Base-by-base conservation (phyloP, 2,797 vertebrate species). In the Hemitrygon akajei region DNA sequence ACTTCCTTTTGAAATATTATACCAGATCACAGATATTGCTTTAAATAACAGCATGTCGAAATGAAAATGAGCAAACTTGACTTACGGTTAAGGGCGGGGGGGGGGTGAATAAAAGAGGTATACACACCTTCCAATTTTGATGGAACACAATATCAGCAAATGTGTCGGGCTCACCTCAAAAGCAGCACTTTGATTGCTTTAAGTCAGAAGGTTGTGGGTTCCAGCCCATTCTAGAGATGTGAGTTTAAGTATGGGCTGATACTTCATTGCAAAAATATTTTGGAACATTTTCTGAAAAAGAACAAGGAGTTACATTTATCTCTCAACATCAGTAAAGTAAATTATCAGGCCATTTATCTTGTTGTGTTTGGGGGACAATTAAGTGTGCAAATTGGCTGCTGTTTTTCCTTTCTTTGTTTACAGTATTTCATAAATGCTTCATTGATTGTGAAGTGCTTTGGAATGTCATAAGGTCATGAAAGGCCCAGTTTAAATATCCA, bases 401-500 rank as follows among this genome's bases (percentile, higher is more conserved):
- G n/a, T 25, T 66, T 69, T 89, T 89, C 63, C 63, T 12, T 69
- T 16, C 34, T 22, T 84, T 58, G 58, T 60, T 22, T 20, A 69
- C 6, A 4, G 37, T 16, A 18, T 16, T 66, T 89, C 30, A 22
- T 34, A 66, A 89, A 66, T 66, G 86, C 18, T 89, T 37, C 63
- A 37, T 66, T 89, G 60, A n/a, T 20, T 89, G n/a, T 66, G 86
- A 69, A 89, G 63, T 37, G n/a, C 63, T 89, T 69, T 69, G 86
- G 86, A 66, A 89, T 20, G 10, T 89, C 60, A 18, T 69, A 34
- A 22, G 86, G 86, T 69, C 60, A 69, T 14, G n/a, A n/a, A 89
- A 89, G n/a, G 6, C 34, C 60, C 86, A 10, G n/a, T 89, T 18
- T 69, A 34, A 34, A 69, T 69, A 63, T n/a, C 60, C 63, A 20